Conservation (phyloP, 2,113 vertebrate species). For the Cromileptes altivelis region DNA sequence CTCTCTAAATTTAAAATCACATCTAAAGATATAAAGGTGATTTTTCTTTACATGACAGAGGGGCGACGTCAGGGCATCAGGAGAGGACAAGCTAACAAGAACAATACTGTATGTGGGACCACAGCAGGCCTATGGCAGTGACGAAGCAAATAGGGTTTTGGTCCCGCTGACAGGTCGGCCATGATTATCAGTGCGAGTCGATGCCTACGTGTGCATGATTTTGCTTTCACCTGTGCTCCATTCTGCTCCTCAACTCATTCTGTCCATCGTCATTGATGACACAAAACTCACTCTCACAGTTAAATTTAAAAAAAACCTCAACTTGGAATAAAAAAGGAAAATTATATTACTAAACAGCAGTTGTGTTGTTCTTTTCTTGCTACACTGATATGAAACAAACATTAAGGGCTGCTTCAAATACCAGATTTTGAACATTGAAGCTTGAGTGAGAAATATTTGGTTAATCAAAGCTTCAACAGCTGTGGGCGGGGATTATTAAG, state of each 20-base stretch:
- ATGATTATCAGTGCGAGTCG: slow-evolving; percentile 24
- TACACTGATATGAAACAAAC: background rate
- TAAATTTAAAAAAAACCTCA: slow-evolving; percentile 47
- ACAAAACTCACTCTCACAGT: slow-evolving; percentile 40
- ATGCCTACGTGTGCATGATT: slow-evolving; percentile 38
- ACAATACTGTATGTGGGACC: slow-evolving; percentile 61
- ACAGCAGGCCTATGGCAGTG: slow-evolving; percentile 42
- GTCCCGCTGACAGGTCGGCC: slow-evolving; percentile 53
- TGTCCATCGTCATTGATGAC: slow-evolving; percentile 34
- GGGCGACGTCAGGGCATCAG: slow-evolving; percentile 55
- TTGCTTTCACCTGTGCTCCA: slow-evolving; percentile 47
- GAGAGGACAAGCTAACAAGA: slow-evolving; percentile 50
- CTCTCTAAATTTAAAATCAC: slow-evolving; percentile 10
- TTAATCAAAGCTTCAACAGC: no score
- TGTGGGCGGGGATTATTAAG: no score
- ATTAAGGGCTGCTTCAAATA: no score
- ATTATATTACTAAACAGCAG: slow-evolving; percentile 66
- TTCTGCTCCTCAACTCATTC: slow-evolving; percentile 52
- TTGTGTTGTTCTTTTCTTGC: slow-evolving; percentile 57
- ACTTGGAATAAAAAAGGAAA: slow-evolving; percentile 82
- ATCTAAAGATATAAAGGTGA: no score
- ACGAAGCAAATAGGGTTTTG: slow-evolving; percentile 33
- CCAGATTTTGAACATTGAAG: no score
- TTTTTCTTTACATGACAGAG: slow-evolving; percentile 4
- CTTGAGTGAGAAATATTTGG: no score